A percentile compares a stretch with the other conserved stretches of the same genome.
phyloP scores from a whole-genome alignment of 2,888 invertebrate genomes.

The Hoplodrina blanda region DNA sequence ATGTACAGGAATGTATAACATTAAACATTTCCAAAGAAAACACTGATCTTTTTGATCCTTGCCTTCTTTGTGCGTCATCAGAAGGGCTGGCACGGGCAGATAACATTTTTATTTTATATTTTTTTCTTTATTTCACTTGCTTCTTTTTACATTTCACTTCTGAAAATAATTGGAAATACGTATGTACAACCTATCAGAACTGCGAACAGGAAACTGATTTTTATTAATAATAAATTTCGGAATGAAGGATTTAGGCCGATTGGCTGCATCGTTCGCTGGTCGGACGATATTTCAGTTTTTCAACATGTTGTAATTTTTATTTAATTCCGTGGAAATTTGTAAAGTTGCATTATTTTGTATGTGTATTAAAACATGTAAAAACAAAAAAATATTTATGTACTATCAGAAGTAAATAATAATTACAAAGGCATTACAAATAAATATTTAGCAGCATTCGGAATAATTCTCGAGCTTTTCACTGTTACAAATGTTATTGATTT shows the following conservation, averaged over 20 bases:
- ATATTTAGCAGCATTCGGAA: not conserved
- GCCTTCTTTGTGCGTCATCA: slow-evolving; percentile 44
- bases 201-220: slow-evolving; percentile 55
- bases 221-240: slow-evolving; percentile 52
- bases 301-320: slow-evolving; percentile 35
- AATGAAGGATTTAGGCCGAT: slow-evolving; percentile 61
- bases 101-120: slow-evolving; percentile 40
- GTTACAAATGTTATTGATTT: slow-evolving; percentile 77
- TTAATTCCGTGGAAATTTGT: slow-evolving; percentile 22
- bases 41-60: slow-evolving; percentile 61
- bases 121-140: slow-evolving; percentile 50
- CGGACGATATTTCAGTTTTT: slow-evolving; percentile 42
- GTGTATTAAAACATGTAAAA: not conserved
- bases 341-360: not conserved
- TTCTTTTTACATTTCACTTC: slow-evolving; percentile 46
- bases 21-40: slow-evolving; percentile 67
- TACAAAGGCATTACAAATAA: slow-evolving; percentile 1
- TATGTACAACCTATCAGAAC: slow-evolving; percentile 17
- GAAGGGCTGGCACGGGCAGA: slow-evolving; percentile 34
- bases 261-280: slow-evolving; percentile 36
- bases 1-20: slow-evolving; percentile 48
- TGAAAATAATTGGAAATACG: slow-evolving; percentile 32
- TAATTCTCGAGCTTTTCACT: slow-evolving; percentile 20
- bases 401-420: not conserved
- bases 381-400: not conserved